These are phyloP conservation scores for Adela reaumurella DNA, from an alignment of 2,888 invertebrate genomes.

Conservation along the genomic window DNA sequence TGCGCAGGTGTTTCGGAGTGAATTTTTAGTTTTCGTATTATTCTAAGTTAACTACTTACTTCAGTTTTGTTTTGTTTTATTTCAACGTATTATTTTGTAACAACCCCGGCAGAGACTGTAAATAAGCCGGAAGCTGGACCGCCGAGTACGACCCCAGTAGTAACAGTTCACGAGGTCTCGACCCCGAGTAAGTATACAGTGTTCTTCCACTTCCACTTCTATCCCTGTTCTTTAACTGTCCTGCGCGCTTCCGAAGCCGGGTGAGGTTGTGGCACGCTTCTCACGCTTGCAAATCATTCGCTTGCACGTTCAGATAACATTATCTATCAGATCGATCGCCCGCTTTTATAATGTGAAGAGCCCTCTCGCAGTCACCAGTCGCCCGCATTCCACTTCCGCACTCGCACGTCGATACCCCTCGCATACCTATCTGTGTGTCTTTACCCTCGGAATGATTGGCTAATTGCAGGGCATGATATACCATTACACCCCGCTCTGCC, in stretches of 20 bases:
- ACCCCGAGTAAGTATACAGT: not conserved
- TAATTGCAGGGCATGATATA: conserved; percentile 53
- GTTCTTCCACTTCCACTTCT: not conserved
- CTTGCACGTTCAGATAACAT: not conserved
- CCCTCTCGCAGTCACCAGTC: not conserved
- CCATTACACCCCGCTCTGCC: conserved; percentile 38
- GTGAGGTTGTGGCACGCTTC: not conserved
- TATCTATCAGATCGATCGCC: not conserved
- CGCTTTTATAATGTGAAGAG: not conserved
- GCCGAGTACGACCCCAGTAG: not conserved
- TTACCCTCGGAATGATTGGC: conserved; percentile 51
- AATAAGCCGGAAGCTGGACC: not conserved
- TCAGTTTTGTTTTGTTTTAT: not conserved
- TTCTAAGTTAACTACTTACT: not conserved
- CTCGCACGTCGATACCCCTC: not conserved
- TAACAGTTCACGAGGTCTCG: not conserved
- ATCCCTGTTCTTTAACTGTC: not conserved
- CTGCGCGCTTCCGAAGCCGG: not conserved
- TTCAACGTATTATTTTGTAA: not conserved
- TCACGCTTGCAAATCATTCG: not conserved
- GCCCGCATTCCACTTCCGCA: not conserved
- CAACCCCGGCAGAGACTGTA: not conserved
- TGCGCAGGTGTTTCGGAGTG: not conserved
- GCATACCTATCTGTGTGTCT: conserved; percentile 45
- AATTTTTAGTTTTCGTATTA: not conserved